Evolutionary conservation across 2,888 invertebrate species (phyloP).

Genomic region (Aporophyla lueneburgensis): DNA sequence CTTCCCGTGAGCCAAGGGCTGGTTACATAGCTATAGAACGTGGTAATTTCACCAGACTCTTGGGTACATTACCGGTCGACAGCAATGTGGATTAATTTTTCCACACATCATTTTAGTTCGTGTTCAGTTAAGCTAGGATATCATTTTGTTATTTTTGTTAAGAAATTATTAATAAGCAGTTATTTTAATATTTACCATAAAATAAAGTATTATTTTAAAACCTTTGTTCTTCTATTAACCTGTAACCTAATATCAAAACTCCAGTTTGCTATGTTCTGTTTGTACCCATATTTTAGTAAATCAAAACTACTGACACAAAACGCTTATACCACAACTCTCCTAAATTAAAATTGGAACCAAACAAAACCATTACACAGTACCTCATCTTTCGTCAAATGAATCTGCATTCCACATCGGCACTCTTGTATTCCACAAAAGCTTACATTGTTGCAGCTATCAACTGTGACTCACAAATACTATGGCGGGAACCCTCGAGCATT

Average conservation of each 20-base stretch:
- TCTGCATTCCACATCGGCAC: conserved; percentile 16
- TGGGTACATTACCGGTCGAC: too few species aligned
- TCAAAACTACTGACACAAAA: not conserved
- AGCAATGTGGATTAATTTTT: too few species aligned
- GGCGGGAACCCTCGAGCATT: conserved; percentile 52
- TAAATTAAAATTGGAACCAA: conserved; percentile 37
- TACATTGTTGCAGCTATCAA: conserved; percentile 56
- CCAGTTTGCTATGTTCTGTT: not conserved
- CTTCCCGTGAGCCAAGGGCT: too few species aligned
- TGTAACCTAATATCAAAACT: not conserved
- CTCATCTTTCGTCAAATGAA: conserved; percentile 23
- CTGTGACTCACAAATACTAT: conserved; percentile 53
- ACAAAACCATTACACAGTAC: conserved; percentile 23
- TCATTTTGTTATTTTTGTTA: too few species aligned
- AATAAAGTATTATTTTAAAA: too few species aligned
- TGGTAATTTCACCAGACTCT: too few species aligned
- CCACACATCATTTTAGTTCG: too few species aligned
- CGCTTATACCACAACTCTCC: not conserved
- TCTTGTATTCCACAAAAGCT: conserved; percentile 44
- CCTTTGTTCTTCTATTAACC: too few species aligned
- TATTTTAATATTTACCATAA: too few species aligned
- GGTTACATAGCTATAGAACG: too few species aligned
- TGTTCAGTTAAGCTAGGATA: too few species aligned
- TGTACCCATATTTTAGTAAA: not conserved
- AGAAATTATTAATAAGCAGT: too few species aligned